Base-by-base conservation (phyloP, 2,113 vertebrate genomes). In the Cygnus atratus region DNA sequence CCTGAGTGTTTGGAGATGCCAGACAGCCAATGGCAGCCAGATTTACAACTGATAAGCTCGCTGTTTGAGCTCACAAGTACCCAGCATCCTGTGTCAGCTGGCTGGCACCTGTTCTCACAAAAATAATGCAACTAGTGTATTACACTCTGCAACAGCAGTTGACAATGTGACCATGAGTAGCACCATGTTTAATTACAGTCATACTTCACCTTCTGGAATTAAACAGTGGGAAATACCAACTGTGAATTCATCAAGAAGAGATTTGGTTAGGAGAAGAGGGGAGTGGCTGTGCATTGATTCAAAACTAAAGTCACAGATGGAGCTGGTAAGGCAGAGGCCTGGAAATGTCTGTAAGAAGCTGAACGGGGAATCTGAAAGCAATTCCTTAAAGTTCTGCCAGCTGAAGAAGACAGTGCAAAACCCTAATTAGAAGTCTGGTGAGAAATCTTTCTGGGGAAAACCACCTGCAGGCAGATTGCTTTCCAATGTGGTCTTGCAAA, bases 401-500 rank as follows among this genome's bases (percentile, higher is more conserved):
- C 63, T 8, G 15, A 89, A 82, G 33, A 8, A 85, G 62, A 50
- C 19, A 44, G 50, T 90, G 50, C 15, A 77, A 90, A 90, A 21
- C 43, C 48, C 35, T 55, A 89, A 65, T 70, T 19, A 91, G 57
- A 92, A 92, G 75, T 84, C 57, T 52, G 25, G 54, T 84, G 71
- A 77, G 81, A 91, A 87, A 70, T 82, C 73, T 92, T 91, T 82
- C 81, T 82, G 54, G 10, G 61, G 28, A 82, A 92, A 93, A 87
- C 48, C 54, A 95, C 54, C 46, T 89, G 48, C 54, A 85, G 70
- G 28, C 52, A 91, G 70, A 82, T 33, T 89, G 74, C 54, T 95
- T 93, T 93, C 91, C 87, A 95, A 91, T 54, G 54, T 4, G 3
- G 81, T 87, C 93, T 88, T 93, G 91, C 77, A 95, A 96, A 84